Conservation (phyloP, 2,888 invertebrate species). For the Phlogophora meticulosa region DNA sequence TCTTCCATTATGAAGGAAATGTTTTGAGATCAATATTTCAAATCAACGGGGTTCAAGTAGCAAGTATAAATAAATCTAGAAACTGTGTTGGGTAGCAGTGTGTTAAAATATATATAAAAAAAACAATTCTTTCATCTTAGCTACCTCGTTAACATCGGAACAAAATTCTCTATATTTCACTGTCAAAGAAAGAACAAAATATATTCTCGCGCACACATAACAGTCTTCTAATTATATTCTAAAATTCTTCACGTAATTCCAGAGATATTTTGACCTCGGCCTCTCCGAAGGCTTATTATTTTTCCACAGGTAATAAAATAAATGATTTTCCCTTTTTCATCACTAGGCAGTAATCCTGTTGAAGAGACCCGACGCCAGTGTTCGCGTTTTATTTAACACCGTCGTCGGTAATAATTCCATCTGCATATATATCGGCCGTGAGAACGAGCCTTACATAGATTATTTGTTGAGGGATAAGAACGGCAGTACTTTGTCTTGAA, state of each 20-base stretch:
- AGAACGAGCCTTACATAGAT: slow-evolving; percentile 61
- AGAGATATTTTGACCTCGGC: slow-evolving; percentile 64
- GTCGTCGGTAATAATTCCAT: slow-evolving; percentile 81
- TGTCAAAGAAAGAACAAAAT: slow-evolving; percentile 47
- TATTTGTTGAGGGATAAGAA: slow-evolving; percentile 61
- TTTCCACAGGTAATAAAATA: slow-evolving; percentile 83
- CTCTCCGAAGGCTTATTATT: slow-evolving; percentile 77
- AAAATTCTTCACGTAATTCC: slow-evolving; percentile 65
- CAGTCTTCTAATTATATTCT: slow-evolving; percentile 72
- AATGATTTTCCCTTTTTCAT: slow-evolving; percentile 84
- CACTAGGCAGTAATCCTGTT: slow-evolving; percentile 74
- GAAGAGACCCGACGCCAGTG: slow-evolving; percentile 60
- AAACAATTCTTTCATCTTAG: neutral
- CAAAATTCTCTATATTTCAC: slow-evolving; percentile 15
- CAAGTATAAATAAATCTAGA: neutral
- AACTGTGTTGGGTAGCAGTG: neutral
- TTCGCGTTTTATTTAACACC: slow-evolving; percentile 81
- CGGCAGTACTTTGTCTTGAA: slow-evolving; percentile 57
- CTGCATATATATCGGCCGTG: slow-evolving; percentile 82
- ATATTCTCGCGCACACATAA: slow-evolving; percentile 50
- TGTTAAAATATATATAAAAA: neutral
- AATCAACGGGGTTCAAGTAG: neutral
- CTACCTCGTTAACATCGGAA: slow-evolving; percentile 22
- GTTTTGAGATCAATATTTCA: slow-evolving; percentile 12
- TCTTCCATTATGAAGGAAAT: neutral